These are phyloP conservation scores for Amaurobius ferox DNA, from an alignment of 2,888 invertebrate genomes.

Conservation along the genomic window DNA sequence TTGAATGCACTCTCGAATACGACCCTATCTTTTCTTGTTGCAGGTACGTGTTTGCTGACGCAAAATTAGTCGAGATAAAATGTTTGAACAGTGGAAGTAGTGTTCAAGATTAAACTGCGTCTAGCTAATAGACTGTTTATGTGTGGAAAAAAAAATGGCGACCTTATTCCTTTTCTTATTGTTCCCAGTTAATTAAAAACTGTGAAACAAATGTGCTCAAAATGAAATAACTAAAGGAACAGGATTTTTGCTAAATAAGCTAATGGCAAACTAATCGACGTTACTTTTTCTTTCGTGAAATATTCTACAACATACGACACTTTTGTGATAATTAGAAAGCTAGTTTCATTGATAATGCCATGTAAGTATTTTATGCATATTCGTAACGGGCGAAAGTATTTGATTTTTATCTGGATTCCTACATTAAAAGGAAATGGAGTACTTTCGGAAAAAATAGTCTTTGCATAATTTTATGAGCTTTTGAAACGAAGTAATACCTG, in stretches of 20 bases:
- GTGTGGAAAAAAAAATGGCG: constrained; percentile 6
- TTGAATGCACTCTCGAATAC: constrained; percentile 37
- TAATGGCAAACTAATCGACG: neutral
- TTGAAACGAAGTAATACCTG: too few relatives aligned
- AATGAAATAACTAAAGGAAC: neutral
- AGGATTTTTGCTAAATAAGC: neutral
- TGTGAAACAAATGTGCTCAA: neutral
- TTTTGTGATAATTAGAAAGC: too few relatives aligned
- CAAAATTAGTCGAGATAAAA: constrained; percentile 59
- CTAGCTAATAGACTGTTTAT: constrained; percentile 20
- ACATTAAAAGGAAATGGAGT: too few relatives aligned
- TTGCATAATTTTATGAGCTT: too few relatives aligned
- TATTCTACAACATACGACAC: too few relatives aligned
- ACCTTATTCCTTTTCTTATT: constrained; percentile 6
- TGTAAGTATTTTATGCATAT: too few relatives aligned
- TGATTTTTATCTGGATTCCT: too few relatives aligned
- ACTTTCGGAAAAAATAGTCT: too few relatives aligned
- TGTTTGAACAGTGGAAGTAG: constrained; percentile 43
- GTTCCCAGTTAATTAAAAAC: constrained; percentile 15
- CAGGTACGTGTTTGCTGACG: constrained; percentile 25
- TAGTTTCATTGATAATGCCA: too few relatives aligned
- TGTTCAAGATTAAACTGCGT: constrained; percentile 41
- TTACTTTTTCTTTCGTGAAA: neutral
- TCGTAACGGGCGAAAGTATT: too few relatives aligned
- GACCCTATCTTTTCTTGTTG: constrained; percentile 41